Conservation (phyloP, 2,888 invertebrate genomes). For the Zaprionus obscuricornis region DNA sequence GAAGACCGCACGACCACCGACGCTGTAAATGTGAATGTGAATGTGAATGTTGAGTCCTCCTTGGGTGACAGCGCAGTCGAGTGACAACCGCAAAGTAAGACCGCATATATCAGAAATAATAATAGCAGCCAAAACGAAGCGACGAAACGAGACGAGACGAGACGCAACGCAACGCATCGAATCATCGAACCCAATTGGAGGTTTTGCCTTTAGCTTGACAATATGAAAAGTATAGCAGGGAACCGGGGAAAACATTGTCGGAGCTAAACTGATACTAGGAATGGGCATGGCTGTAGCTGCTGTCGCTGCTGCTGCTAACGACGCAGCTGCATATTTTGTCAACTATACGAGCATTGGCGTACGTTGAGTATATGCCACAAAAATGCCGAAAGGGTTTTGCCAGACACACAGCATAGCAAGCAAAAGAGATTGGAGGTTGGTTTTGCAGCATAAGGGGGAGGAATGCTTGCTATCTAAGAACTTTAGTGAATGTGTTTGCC, state of each 20-base stretch:
- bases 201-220: constrained; percentile 47
- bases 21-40: constrained; percentile 12
- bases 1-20: constrained; percentile 54
- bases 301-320: constrained; percentile 51
- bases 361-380: constrained; percentile 37
- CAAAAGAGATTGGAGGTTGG: background rate
- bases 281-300: background rate
- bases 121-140: constrained; percentile 51
- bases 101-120: constrained; percentile 78
- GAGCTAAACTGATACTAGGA: background rate
- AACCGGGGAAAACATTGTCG: background rate
- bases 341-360: constrained; percentile 45
- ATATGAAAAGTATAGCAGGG: constrained; percentile 20
- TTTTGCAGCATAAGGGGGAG: background rate
- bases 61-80: constrained; percentile 59
- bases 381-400: constrained; percentile 46
- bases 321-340: constrained; percentile 75
- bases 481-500: constrained; percentile 52
- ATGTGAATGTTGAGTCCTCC: constrained; percentile 20
- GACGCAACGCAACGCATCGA: constrained; percentile 22
- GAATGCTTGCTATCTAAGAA: constrained; percentile 38
- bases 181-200: constrained; percentile 43
- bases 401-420: constrained; percentile 10
- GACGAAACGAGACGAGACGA: constrained; percentile 21
- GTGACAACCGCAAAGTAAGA: constrained; percentile 77